phyloP scores from a whole-genome alignment of 2,113 vertebrate genomes.

The Atherinomorus stipes region DNA sequence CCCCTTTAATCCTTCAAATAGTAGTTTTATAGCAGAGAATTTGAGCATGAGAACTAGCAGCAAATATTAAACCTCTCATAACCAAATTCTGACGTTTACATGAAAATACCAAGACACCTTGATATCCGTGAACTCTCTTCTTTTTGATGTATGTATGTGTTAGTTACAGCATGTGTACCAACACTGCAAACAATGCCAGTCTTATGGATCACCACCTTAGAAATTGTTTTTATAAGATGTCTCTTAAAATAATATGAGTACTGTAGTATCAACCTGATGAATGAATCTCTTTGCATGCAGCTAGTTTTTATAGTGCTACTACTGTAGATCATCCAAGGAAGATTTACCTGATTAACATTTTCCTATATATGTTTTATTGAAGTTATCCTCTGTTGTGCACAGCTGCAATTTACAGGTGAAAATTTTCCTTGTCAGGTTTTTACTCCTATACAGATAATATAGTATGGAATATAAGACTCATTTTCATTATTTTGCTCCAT shows the following conservation, averaged over 20 bases:
- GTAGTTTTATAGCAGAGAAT: conserved; percentile 59
- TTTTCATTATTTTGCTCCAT: background rate
- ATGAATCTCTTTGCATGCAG: conserved; percentile 61
- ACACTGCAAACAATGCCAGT: conserved; percentile 27
- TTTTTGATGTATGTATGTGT: conserved; percentile 31
- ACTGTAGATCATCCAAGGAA: conserved; percentile 27
- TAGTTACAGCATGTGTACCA: conserved; percentile 40
- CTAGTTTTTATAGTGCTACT: conserved; percentile 48
- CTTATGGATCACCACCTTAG: conserved; percentile 34
- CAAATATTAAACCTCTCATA: conserved; percentile 39
- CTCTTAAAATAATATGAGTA: conserved; percentile 38
- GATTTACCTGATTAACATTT: conserved; percentile 25
- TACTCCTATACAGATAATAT: conserved; percentile 14
- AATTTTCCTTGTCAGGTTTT: conserved; percentile 15
- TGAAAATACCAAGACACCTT: conserved; percentile 56
- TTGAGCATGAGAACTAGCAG: conserved; percentile 39
- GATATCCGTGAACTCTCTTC: conserved; percentile 35
- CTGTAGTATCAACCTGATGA: conserved; percentile 37
- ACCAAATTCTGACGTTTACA: conserved; percentile 66
- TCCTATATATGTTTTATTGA: conserved; percentile 6
- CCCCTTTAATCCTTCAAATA: conserved; percentile 14
- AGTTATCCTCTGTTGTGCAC: conserved; percentile 31
- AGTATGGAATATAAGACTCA: conserved; percentile 3
- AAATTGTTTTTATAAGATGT: conserved; percentile 46
- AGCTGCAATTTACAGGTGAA: background rate